Evolutionary conservation across 2,113 vertebrate species (phyloP), one percentile per base, ranked within the genome.

Genomic region (Istiophorus platypterus): DNA sequence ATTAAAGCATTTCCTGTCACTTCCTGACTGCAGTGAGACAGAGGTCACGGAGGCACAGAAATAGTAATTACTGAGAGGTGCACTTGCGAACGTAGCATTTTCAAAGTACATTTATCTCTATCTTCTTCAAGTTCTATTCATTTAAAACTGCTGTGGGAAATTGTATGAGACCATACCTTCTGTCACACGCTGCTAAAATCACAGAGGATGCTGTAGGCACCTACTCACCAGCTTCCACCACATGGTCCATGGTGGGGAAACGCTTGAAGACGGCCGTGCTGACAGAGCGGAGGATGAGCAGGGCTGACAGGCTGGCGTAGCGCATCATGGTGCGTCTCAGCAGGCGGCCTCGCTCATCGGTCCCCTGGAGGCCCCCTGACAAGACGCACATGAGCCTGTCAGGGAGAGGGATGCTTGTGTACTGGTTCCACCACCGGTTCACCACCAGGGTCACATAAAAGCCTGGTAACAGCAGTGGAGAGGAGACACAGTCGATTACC

Each of bases 351-450:
- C 95, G 93, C 72, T 98, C 96, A 0, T 99, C 97, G 0, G 69
- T 85, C 0, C 97, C 97, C 8, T 97, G 97, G 34, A 98, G 95
- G 0, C 94, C 95, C 6, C 96, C 96, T 0, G 94, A 96, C 74
- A 98, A 94, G 1, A 93, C 84, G 20, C 96, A 96, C 97, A 98
- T 98, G 54, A 98, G 95, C 37, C 95, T 66, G 75, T 98, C 97
- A 0, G 97, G 97, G 4, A 97, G 88, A 0, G 97, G 97, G 91
- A 98, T 97, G 76, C 93, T 95, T 2, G 94, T 96, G 93, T 98
- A 99, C 93, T 99, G 97, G 77, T 76, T 96, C 97, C 97, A 99
- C 97, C 97, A 99, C 7, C 97, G 96, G 91, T 97, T 96, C 91
- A 99, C 96, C 82, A 98, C 96, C 88, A 99, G 90, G 1, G 96